Percentiles rank a stretch among this genome's conserved stretches.
Evolutionary conservation across 2,888 invertebrate species (phyloP).

Genomic region (Tinea trinotella): DNA sequence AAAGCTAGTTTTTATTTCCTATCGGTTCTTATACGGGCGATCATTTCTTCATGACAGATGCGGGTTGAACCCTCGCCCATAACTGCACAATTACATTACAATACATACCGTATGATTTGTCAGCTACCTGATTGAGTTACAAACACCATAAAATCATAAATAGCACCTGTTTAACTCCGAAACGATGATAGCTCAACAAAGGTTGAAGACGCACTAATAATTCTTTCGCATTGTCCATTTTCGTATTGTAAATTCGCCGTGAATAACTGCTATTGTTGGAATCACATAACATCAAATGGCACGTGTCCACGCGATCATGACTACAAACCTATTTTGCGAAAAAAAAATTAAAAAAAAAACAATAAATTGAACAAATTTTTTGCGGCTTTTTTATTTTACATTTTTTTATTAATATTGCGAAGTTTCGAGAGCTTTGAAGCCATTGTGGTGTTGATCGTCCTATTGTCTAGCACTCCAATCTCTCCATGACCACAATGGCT

Average conservation of each 20-base stretch:
- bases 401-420: no score
- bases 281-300: not conserved
- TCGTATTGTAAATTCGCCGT: not conserved
- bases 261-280: not conserved
- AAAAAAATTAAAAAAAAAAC: slow-evolving; percentile 34
- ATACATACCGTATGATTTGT: not conserved
- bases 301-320: slow-evolving; percentile 32
- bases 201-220: not conserved
- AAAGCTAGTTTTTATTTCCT: not conserved
- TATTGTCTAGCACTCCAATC: no score
- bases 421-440: no score
- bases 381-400: no score
- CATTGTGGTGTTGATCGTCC: no score
- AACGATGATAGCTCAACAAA: not conserved
- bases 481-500: no score
- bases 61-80: not conserved
- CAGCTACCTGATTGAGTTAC: not conserved
- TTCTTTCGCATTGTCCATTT: slow-evolving; percentile 3
- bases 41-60: slow-evolving; percentile 27
- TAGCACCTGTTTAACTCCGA: not conserved
- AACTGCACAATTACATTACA: not conserved
- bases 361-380: no score
- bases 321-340: slow-evolving; percentile 32
- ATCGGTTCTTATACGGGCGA: slow-evolving; percentile 52
- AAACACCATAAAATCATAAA: not conserved